phyloP scores from a whole-genome alignment of 2,113 vertebrate genomes.

The Sitta europaea region DNA sequence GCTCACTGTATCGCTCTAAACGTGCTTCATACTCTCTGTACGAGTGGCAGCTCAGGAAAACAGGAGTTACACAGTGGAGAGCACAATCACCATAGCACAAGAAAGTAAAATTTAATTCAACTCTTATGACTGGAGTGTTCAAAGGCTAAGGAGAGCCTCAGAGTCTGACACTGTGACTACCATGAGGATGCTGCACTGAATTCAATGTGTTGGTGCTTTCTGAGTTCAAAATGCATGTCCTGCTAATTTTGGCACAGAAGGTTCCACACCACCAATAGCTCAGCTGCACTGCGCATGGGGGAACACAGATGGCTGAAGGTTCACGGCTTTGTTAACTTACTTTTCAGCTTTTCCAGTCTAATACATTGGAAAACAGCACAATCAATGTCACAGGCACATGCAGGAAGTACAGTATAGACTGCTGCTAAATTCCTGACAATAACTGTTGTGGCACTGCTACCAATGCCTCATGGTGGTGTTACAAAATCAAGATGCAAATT shows the following conservation, averaged over 20 bases:
- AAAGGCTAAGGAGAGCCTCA: neutral
- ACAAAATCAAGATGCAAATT: neutral
- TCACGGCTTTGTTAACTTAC: neutral
- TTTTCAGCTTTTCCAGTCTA: neutral
- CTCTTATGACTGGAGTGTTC: fast-evolving
- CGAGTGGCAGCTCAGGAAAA: slow-evolving; percentile 80
- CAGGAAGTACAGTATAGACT: neutral
- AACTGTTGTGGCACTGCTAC: neutral
- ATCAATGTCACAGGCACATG: neutral
- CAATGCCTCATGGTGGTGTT: neutral
- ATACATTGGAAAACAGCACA: neutral
- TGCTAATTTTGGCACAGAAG: neutral
- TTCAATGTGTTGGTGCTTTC: neutral
- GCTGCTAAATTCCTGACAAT: neutral
- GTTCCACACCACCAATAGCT: neutral
- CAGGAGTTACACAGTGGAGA: neutral
- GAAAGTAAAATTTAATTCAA: neutral
- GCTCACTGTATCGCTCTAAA: slow-evolving; percentile 84
- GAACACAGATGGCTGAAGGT: fast-evolving
- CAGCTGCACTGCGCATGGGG: neutral
- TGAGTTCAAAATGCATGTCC: neutral
- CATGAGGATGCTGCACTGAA: fast-evolving
- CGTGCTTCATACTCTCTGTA: slow-evolving; percentile 93
- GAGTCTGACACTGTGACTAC: neutral
- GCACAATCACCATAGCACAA: neutral